A percentile compares a stretch with the other conserved stretches of the same genome.
These are phyloP conservation scores for Caenorhabditis auriculariae DNA, from an alignment of 2,888 invertebrate species.

Conservation along the genomic window DNA sequence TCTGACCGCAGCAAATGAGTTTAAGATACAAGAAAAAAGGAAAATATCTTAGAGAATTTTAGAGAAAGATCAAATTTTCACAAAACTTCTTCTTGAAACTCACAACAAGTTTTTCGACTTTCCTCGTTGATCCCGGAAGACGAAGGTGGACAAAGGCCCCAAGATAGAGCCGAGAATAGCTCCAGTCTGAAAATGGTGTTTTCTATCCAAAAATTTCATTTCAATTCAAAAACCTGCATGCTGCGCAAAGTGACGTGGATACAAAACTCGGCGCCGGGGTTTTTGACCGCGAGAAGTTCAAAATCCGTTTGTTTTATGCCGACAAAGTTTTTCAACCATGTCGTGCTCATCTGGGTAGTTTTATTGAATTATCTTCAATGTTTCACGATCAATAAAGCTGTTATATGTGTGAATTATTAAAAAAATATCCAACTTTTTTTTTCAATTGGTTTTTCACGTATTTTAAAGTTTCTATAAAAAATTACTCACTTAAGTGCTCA, in stretches of 20 bases:
- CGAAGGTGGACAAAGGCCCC: conserved; percentile 27
- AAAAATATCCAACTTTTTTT: too few species aligned
- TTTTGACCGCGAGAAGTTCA: conserved; percentile 47
- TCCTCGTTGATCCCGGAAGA: conserved; percentile 21
- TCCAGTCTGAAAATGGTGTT: conserved; percentile 31
- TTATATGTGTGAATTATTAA: too few species aligned
- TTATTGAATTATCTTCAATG: not conserved
- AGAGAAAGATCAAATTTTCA: not conserved
- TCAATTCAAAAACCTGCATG: conserved; percentile 30
- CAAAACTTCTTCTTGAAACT: not conserved
- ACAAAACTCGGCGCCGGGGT: conserved; percentile 50
- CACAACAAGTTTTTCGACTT: conserved; percentile 14
- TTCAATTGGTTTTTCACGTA: too few species aligned
- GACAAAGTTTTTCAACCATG: conserved; percentile 51
- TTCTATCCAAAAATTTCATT: not conserved
- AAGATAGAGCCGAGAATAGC: conserved; percentile 46
- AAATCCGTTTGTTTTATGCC: conserved; percentile 46
- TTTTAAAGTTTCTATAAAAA: too few species aligned
- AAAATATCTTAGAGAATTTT: too few species aligned
- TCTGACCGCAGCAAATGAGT: too few species aligned
- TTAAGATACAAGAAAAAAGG: too few species aligned
- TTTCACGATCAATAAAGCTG: too few species aligned
- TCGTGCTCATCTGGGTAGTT: conserved; percentile 25
- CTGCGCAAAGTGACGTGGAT: conserved; percentile 54
- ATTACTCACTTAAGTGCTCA: too few species aligned